Conservation (phyloP, 2,113 vertebrate species). For the Madoqua kirkii region DNA sequence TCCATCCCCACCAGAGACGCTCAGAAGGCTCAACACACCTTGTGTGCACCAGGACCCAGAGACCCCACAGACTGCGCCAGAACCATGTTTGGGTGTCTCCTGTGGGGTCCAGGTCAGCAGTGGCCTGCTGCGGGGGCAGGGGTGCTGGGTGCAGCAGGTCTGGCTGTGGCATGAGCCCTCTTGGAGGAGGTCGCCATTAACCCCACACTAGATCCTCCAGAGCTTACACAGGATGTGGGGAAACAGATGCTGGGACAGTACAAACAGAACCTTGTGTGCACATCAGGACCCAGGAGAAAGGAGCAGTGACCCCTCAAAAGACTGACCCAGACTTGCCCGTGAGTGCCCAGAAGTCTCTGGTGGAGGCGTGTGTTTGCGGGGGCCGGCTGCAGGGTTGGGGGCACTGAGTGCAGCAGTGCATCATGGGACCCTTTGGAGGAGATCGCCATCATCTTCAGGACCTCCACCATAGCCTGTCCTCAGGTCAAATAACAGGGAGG, state of each 20-base stretch:
- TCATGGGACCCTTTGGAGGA: fast-evolving
- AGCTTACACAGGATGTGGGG: not conserved
- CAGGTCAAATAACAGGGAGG: not conserved
- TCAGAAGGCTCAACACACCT: not conserved
- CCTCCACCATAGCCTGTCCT: not conserved
- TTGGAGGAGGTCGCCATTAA: not conserved
- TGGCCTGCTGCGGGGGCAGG: fast-evolving
- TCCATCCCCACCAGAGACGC: not conserved
- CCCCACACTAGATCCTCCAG: not conserved
- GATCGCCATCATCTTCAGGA: not conserved
- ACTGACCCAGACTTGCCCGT: not conserved
- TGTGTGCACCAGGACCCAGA: not conserved
- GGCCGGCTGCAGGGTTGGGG: not conserved
- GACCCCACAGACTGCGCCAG: too few species aligned
- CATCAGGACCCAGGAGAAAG: not conserved
- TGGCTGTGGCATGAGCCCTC: not conserved
- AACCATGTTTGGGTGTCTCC: not conserved
- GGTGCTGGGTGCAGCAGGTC: not conserved
- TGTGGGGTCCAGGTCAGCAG: not conserved
- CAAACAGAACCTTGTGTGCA: fast-evolving
- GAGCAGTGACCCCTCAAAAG: not conserved
- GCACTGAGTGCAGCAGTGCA: fast-evolving
- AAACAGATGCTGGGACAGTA: not conserved
- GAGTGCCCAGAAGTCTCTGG: too few species aligned
- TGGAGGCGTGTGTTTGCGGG: fast-evolving